Base-by-base conservation (phyloP, 2,797 vertebrate species). In the Cheirogaleus major region DNA sequence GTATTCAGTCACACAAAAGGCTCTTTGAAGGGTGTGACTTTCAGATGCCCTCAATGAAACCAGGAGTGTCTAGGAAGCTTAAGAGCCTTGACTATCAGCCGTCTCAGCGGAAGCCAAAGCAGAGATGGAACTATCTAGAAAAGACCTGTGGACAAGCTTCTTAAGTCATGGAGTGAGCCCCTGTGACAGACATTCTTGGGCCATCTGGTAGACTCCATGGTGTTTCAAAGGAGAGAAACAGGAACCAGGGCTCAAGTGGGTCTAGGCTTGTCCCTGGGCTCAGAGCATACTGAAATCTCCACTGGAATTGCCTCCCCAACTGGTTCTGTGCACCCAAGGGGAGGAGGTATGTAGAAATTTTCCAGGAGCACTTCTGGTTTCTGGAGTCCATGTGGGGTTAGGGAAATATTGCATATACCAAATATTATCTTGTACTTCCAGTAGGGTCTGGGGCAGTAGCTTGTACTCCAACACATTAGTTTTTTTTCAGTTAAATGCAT, bases 321-420 rank as follows among this genome's bases (percentile, higher is more conserved):
- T 52, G 18, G 12, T 65, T 72, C 50, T 61, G 17, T 12, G 25
- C 11, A 83, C 15, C n/a, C 20, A 41, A 79, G 18, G 18, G 13
- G 18, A 45, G 23, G 15, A 0, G 0, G 5, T 10, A 3, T n/a
- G 4, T 18, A 35, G 57, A 48, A 30, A 45, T 69, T n/a, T 81
- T 75, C 35, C 17, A 69, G 76, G 70, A 72, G 55, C 41, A 22
- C n/a, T 55, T 91, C 41, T 87, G 27, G 10, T 52, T 93, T 63
- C 61, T 38, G 14, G 38, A 35, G 52, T 48, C 30, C 30, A 20
- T 2, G 4, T 10, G 12, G 30, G 52, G n/a, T 11, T 41, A 73
- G 13, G 27, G n/a, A 2, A 76, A 11, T 35, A 30, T 15, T 48
- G 2, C 23, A 38, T 23, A 5, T 4, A 79, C 1, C 70, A 61